Evolutionary conservation across 2,888 invertebrate genomes (phyloP), one percentile per base, ranked within the genome.

Genomic region (Coremacera marginata): DNA sequence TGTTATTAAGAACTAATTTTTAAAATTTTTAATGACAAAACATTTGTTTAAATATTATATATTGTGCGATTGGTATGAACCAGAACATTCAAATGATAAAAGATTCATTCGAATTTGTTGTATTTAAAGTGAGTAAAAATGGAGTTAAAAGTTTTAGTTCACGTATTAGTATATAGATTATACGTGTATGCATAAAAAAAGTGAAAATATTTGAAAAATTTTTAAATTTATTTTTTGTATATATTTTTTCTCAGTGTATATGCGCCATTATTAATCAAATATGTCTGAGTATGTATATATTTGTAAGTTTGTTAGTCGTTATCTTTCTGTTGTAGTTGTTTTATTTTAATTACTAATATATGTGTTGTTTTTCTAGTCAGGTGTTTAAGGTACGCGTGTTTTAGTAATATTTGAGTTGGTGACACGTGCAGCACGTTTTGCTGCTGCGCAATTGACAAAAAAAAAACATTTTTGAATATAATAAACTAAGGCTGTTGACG

Each of bases 401-500:
- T 14, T 11, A 44, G 25, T 27, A 8, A 14, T 22, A 27, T 16
- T 68, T 22, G 22, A 31, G 52, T 8, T 70, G 52, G 27, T 22
- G 16, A 44, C 71, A 71, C 71, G 71, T 71, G 60, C 44, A 57
- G 37, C 71, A 57, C 34, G 19, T 55, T 71, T 71, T 34, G 5
- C 71, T 19, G 22, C 57, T 57, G 34, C 34, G 57, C n/a, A n/a
- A n/a, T 44, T 67, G 22, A 19, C 37, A 44, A 60, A 60, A 60
- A 14, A 44, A 60, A 60, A 60, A 14, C 1, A 25, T 55, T 5
- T 4, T 11, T 60, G 0, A 25, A 9, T 19, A 22, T 22, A 25
- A 5, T 60, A 22, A 60, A n/a, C 57, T 19, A 55, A 19, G 44
- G 55, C 22, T 55, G 22, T 19, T 22, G 14, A 60, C 57, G 57